Evolutionary conservation across 2,797 vertebrate species (phyloP), one percentile per base, ranked within the genome.

Genomic region (Ibycter americanus): DNA sequence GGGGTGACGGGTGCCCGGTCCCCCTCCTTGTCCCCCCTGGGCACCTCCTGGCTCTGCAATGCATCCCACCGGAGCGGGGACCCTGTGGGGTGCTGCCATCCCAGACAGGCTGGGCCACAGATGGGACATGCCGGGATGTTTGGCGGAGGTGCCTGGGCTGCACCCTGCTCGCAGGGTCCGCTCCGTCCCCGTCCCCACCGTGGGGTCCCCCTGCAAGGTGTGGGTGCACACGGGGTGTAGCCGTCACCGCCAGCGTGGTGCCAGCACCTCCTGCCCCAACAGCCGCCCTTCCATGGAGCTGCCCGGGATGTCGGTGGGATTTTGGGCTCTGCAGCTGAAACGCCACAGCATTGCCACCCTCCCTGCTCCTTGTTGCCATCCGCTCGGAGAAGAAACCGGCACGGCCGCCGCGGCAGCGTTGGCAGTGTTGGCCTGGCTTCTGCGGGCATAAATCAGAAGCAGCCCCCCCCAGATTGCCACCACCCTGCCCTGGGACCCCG

Each of bases 71-170:
- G 1, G 85, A 80, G 31, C 0, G 0, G 63, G 67, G 40, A 38
- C 29, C 18, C 38, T 12, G 22, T 0, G 4, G 38, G 68, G 18
- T 26, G 34, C 51, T 87, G 66, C 55, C 52, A 3, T 5, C 66
- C 36, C 1, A 2, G 63, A 3, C 29, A 6, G 0, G 0, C 36
- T 3, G 0, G 1, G 38, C 27, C 17, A 51, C 31, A 3, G 22
- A 1, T 5, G 34, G 55, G 59, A 23, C 65, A 15, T 7, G 23
- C n/a, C 0, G 0, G 61, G 42, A 2, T 54, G 61, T 22, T 34
- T 42, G 46, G 8, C 2, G 4, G 68, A 61, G 79, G 47, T 26
- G 40, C 5, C 27, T 9, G 63, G 68, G 25, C 29, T 77, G 67
- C n/a, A 20, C 10, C 65, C 15, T 17, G n/a, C 63, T 34, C 40